A percentile compares a stretch with the other conserved stretches of the same genome.
Conservation (phyloP, 2,888 invertebrate genomes). For the Acleris laterana region DNA sequence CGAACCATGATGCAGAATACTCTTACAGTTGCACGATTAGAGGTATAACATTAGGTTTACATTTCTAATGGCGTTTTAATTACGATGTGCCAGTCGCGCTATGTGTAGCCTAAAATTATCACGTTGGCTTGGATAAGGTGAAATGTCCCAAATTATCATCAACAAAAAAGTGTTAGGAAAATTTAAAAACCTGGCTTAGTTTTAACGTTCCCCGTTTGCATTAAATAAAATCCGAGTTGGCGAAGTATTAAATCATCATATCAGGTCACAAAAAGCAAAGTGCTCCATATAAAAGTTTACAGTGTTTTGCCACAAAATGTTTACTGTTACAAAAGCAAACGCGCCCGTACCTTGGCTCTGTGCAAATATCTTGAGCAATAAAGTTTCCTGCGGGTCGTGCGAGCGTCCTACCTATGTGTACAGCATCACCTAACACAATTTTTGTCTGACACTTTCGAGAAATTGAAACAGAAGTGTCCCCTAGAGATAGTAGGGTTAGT, state of each 20-base stretch:
- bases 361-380: slow-evolving; percentile 45
- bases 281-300: background rate
- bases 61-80: no score
- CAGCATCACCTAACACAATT: slow-evolving; percentile 64
- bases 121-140: no score
- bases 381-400: slow-evolving; percentile 35
- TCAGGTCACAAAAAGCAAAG: background rate
- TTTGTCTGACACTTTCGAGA: slow-evolving; percentile 64
- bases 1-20: no score
- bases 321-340: slow-evolving; percentile 3
- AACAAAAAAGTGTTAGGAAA: no score
- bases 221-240: background rate
- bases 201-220: no score
- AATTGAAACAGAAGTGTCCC: slow-evolving; percentile 77
- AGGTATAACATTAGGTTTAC: no score
- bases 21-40: no score
- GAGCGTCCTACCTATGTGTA: slow-evolving; percentile 42
- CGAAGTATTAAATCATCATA: background rate
- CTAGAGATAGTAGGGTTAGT: slow-evolving; percentile 53
- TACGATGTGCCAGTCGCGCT: no score
- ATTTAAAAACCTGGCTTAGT: no score
- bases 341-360: slow-evolving; percentile 39
- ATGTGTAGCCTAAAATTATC: no score
- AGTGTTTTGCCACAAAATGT: background rate
- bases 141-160: no score